Evolutionary conservation across 2,113 vertebrate genomes (phyloP), one percentile per base, ranked within the genome.

Genomic region (Dicaeum eximium): DNA sequence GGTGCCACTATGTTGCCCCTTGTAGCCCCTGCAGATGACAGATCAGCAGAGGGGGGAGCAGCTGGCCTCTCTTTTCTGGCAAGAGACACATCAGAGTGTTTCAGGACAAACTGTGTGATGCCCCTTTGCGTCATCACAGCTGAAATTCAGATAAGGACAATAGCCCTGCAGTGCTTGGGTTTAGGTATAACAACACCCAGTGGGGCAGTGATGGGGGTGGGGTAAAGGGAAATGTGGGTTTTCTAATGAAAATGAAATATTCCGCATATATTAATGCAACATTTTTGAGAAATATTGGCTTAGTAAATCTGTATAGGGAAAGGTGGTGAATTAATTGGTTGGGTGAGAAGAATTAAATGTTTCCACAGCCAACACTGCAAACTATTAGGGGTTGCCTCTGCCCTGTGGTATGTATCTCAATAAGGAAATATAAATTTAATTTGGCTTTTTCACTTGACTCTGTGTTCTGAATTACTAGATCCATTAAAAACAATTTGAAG

Each of bases 351-450:
- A 74, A 67, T 21, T 2, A 67, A 74, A 51, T 44, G 3, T 62
- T 81, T 72, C 71, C 51, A 15, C 15, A 31, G n/a, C 24, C 69
- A 56, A 33, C n/a, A 61, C 7, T 64, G 56, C 14, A 6, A 42
- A 3, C 21, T 78, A 2, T 23, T 60, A 57, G 37, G 20, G 37
- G 9, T 35, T 81, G 24, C 30, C 35, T 82, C 45, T 75, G 69
- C 33, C 11, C 40, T 1, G 4, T 2, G 4, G 11, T 38, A 20
- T 0, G 1, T 45, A 30, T 23, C 17, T 64, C 77, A 65, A 2
- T 53, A 80, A 69, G 17, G 28, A 37, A 58, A 73, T 57, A 78
- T 1, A 35, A 74, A 45, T 27, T 38, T 79, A 22, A 51, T 51
- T 64, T 20, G 67, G 8, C 11, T 70, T 85, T 64, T 90, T 65